Evolutionary conservation across 2,888 invertebrate genomes (phyloP), one percentile per base, ranked within the genome.

Genomic region (Caenorhabditis angaria): DNA sequence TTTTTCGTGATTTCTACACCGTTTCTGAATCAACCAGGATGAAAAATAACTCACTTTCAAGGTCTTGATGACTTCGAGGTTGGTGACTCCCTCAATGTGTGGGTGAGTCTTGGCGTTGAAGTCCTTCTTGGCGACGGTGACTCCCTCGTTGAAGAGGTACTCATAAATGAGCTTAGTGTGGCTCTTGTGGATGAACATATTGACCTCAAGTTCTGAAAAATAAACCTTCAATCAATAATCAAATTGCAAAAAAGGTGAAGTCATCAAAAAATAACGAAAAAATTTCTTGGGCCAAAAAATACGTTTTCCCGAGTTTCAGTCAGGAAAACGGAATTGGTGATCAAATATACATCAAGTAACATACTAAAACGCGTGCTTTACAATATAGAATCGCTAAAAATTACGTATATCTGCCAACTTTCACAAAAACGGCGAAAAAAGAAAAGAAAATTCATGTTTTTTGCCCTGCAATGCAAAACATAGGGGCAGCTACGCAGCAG

Each of bases 121-220:
- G 90, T 99, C 97, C 88, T 99, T 97, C 89, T 96, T 96, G 12
- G 99, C 99, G 86, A 99, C 97, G 92, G 97, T 93, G 77, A 99
- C 99, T 89, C 99, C 99, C 90, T 99, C 97, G 89, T 85, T 85
- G 83, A 87, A 87, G 71, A 88, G 78, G 91, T 94, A 94, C 89
- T 99, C 97, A 90, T 94, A 99, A 89, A 99, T 97, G 85, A 94
- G 91, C 84, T 94, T 93, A 88, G 96, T 93, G 89, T 96, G 95
- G 91, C 94, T 94, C 91, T 97, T 97, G 88, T 97, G 96, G 95
- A 99, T 99, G 94, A 99, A 95, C 99, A 99, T 99, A 90, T 93
- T 95, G 85, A 72, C 76, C 73, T 47, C 80, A 79, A 77, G 78
- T 80, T 57, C 35, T 56, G 24, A 8, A 51, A 66, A 61, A 48